A percentile compares a stretch with the other conserved stretches of the same genome.
phyloP scores from a whole-genome alignment of 2,797 vertebrate genomes.

The Anguilla megastoma region DNA sequence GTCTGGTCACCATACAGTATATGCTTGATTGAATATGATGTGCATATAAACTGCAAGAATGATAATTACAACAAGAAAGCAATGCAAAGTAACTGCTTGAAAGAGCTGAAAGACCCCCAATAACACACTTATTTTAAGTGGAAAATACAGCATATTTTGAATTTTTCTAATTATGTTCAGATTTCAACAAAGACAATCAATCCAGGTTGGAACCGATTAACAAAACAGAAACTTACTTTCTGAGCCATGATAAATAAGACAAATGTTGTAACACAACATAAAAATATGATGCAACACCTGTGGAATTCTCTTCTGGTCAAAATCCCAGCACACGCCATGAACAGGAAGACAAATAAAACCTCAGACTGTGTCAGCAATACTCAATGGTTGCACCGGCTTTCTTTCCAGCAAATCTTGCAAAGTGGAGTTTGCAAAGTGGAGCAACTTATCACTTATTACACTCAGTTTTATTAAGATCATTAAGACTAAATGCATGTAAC shows the following conservation, averaged over 20 bases:
- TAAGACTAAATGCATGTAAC: conserved; percentile 10
- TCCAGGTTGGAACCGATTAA: neutral
- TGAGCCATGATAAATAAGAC: conserved; percentile 10
- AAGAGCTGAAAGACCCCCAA: neutral
- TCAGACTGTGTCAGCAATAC: neutral
- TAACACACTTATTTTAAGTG: neutral
- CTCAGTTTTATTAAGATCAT: neutral
- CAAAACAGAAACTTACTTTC: neutral
- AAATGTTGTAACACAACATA: neutral
- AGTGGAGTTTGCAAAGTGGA: neutral
- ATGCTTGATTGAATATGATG: neutral
- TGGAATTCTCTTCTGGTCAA: conserved; percentile 27
- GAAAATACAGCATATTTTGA: neutral
- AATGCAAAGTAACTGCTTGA: neutral
- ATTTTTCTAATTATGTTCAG: neutral
- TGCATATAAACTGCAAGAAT: neutral
- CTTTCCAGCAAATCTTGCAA: conserved; percentile 16
- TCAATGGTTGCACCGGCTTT: neutral
- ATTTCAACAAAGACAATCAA: neutral
- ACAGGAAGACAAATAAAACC: neutral
- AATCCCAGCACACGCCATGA: conserved; percentile 11
- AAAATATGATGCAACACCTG: conserved; percentile 25
- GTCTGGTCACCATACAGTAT: neutral
- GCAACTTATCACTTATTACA: conserved; percentile 20
- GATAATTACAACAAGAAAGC: neutral